These are phyloP conservation scores for Drosophila tsacasi DNA, from an alignment of 1,140 invertebrate species.

Conservation along the genomic window DNA sequence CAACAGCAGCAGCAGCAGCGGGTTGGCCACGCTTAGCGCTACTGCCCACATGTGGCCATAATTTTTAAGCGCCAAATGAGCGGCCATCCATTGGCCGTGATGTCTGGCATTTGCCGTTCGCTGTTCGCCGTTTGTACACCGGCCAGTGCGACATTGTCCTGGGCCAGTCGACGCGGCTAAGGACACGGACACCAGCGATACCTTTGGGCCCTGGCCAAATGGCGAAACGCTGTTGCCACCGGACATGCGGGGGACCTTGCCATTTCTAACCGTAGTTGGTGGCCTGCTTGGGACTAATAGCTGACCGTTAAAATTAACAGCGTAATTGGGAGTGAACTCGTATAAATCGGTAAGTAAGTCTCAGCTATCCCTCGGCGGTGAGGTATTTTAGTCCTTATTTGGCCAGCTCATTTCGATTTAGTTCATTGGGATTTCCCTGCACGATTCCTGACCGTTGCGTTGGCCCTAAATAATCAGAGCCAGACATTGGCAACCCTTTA, in stretches of 20 bases:
- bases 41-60: conserved; percentile 81
- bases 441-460: conserved; percentile 32
- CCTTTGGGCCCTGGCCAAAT: conserved; percentile 63
- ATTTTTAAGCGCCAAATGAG: conserved; percentile 81
- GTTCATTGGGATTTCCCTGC: conserved; percentile 44
- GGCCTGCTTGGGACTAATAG: conserved; percentile 42
- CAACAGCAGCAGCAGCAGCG: conserved; percentile 54
- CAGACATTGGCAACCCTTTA: conserved; percentile 28
- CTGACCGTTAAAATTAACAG: conserved; percentile 41
- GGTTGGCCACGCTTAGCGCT: conserved; percentile 52
- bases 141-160: conserved; percentile 26
- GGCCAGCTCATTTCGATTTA: conserved; percentile 10
- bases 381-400: conserved; percentile 12
- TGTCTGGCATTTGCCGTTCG: conserved; percentile 58
- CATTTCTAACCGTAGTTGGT: conserved; percentile 62
- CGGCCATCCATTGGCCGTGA: conserved; percentile 80
- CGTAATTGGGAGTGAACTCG: conserved; percentile 32
- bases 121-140: conserved; percentile 6
- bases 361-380: not conserved
- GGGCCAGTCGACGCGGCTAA: conserved; percentile 13
- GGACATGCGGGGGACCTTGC: conserved; percentile 31
- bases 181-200: conserved; percentile 16
- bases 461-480: conserved; percentile 24
- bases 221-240: conserved; percentile 44
- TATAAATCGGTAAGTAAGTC: conserved; percentile 29